Evolutionary conservation across 2,113 vertebrate species (phyloP), one percentile per base, ranked within the genome.

Genomic region (Cephalopholis sonnerati): DNA sequence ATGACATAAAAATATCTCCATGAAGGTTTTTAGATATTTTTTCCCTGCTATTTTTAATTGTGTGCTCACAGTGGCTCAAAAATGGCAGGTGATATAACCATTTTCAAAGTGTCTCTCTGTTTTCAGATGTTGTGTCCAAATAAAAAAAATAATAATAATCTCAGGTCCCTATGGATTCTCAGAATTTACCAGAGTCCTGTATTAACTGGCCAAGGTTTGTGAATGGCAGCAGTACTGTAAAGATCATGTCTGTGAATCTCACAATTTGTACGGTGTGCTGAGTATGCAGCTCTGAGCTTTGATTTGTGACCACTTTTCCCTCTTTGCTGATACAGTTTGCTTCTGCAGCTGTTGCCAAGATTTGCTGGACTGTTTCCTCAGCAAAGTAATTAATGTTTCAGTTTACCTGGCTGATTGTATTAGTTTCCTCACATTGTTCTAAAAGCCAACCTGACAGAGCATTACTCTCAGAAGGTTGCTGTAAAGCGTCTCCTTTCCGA

Each of bases 291-390:
- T 36, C 22, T 50, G 44, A 61, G 65, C 68, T 77, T 62, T 83
- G 73, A 74, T 77, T 77, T 80, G 78, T 61, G 70, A 54, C 65
- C 71, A 50, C 54, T 53, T 29, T 32, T 74, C 15, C 58, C 39
- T 70, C 29, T 83, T 72, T 73, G 54, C 82, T 78, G 71, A 71
- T 81, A 73, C 61, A 55, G 69, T 83, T 81, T 65, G 73, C 50
- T 39, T 66, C 20, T 66, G 46, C 18, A 62, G 25, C 32, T 29
- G 51, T 25, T 75, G 73, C 85, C 69, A 78, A 58, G 46, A 54
- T 72, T 74, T 58, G 48, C 63, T 46, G 17, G 48, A 70, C 53
- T 32, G 46, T 74, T 87, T 77, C 22, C 53, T 2, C 2, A 24
- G 29, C 67, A 74, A 51, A 74, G 65, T 84, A 74, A 86, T 80